Base-by-base conservation (phyloP, 2,888 invertebrate genomes). In the Crepidodera aurea region DNA sequence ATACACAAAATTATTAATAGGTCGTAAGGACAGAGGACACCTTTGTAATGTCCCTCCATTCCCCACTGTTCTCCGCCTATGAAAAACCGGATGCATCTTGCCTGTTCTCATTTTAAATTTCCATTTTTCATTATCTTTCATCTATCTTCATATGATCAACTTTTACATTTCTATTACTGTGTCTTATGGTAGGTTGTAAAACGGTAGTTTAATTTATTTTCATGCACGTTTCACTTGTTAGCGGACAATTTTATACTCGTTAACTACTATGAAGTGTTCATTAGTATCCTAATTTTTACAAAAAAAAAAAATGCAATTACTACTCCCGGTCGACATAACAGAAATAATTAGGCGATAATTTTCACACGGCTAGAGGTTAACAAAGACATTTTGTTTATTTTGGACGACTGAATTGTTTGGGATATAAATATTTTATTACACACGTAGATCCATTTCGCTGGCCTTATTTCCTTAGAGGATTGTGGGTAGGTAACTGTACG, bases 311-410 rank as follows among this genome's bases (percentile, higher is more conserved):
- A 32, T 22, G 19, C 22, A 55, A 42, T 42, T 55, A 55, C 6
- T 12, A 8, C 32, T 44, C 27, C 29, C 42, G 55, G 29, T 55
- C 29, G 32, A 34, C 8, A 32, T 44, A 51, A 51, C 50, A 34
- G 29, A 37, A 42, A 60, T 44, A 37, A 60, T 54, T 50, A 54
- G 48, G 19, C 25, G 44, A 53, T 39, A 60, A 34, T 53, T 60
- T 54, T 37, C 54, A 46, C 54, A 50, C 54, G 34, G 12, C 22
- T 25, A 34, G 19, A 60, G 12, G 19, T n/a, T 13, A 12, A 22
- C 5, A 13, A 12, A 22, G 6, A 4, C 6, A 22, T 4, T 22
- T 22, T 22, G 3, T 22, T 22, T 22, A 22, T 22, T 22, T 22
- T 22, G 3, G 22, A 6, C 6, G 22, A 22, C 2, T 22, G 2